Percentiles rank a stretch among this genome's conserved stretches.
Evolutionary conservation across 2,888 invertebrate genomes (phyloP).

Genomic region (Philhelius pedissequus): DNA sequence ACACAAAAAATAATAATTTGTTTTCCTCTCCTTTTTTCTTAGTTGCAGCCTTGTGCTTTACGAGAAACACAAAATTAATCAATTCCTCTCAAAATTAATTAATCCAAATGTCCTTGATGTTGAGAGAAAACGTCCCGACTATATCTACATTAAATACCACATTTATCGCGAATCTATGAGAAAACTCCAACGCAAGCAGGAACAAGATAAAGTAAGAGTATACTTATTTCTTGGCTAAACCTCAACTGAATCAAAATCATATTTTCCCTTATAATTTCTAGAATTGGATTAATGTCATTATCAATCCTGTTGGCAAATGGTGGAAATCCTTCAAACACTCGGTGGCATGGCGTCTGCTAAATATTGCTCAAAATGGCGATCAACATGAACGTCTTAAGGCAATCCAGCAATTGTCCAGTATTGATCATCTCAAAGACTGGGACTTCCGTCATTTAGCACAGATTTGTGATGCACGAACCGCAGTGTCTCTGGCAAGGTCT

Average conservation of each 20-base stretch:
- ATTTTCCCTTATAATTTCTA: slow-evolving; percentile 30
- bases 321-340: slow-evolving; percentile 84
- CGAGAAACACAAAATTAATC: slow-evolving; percentile 75
- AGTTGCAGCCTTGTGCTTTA: slow-evolving; percentile 76
- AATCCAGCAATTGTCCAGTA: slow-evolving; percentile 82
- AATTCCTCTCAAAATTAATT: slow-evolving; percentile 77
- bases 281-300: slow-evolving; percentile 78
- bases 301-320: slow-evolving; percentile 79
- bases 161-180: slow-evolving; percentile 78
- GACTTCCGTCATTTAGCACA: slow-evolving; percentile 88
- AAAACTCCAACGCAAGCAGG: slow-evolving; percentile 75
- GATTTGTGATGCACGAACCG: slow-evolving; percentile 87
- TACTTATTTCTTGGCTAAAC: background rate
- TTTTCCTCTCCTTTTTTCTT: slow-evolving; percentile 16
- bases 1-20: background rate
- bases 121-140: slow-evolving; percentile 79
- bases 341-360: slow-evolving; percentile 84
- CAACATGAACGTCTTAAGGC: slow-evolving; percentile 83
- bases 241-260: background rate
- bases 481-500: slow-evolving; percentile 88
- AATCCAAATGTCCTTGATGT: slow-evolving; percentile 77
- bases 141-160: slow-evolving; percentile 81
- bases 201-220: slow-evolving; percentile 75
- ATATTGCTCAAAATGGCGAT: slow-evolving; percentile 84
- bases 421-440: slow-evolving; percentile 84